Base-by-base conservation (phyloP, 2,797 vertebrate genomes). In the Sebastes diploproa region DNA sequence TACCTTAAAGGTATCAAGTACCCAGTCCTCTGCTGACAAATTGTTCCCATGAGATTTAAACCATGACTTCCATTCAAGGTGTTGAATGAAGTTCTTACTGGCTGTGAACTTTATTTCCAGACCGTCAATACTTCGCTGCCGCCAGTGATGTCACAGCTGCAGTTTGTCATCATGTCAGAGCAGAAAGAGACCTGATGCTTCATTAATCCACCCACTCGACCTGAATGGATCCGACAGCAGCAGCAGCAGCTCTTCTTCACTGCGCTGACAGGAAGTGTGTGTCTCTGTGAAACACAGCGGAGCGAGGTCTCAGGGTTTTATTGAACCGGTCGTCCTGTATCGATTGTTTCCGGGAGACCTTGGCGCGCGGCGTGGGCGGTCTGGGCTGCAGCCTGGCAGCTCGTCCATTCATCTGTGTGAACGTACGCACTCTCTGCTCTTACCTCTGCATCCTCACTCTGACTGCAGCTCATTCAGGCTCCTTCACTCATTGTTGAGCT, bases 261-360 rank as follows among this genome's bases (percentile, higher is more conserved):
- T 18, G 54, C 46, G 54, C 42, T 69, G 80, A 74, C 69, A 86
- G 80, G 52, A 77, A 52, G 74, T 32, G 18, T 58, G 84, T 77
- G 82, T 71, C 27, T 36, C 60, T 54, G 20, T 58, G 64, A 72
- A 59, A 66, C 32, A 38, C 69, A 34, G 72, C 70, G 32, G 22
- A 42, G 74, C 22, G 36, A 78, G 60, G 64, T 79, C 71, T 73
- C 74, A 9, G 50, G 55, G 60, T 74, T 84, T 84, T 76, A 90
- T 83, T 83, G 86, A 87, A 80, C 77, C 27, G n/a, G 67, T 75
- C 78, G 78, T 78, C 59, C 10, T 7, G 60, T 52, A 85, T 91
- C 66, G 86, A 87, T 86, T 75, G 62, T 79, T 59, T 61, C 29
- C 18, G 1, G 46, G 30, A 60, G 68, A 79, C 84, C 69, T 78